These are phyloP conservation scores for Leiothrix lutea DNA, from an alignment of 2,113 vertebrate species.

Conservation along the genomic window DNA sequence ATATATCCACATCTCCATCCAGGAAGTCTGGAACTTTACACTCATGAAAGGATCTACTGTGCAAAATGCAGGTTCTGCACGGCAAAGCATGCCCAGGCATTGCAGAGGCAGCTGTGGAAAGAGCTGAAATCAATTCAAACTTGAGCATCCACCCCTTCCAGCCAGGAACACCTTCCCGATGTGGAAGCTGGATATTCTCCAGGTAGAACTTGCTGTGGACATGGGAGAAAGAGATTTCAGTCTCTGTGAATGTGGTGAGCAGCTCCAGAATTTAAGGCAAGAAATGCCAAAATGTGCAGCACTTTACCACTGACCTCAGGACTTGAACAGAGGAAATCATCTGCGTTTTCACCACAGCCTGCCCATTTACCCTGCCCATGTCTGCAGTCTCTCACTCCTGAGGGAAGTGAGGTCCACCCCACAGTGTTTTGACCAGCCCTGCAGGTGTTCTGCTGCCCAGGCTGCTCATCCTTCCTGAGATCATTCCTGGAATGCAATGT, in stretches of 20 bases:
- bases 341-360: background rate
- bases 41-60: background rate
- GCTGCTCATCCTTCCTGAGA: background rate
- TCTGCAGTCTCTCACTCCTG: accelerated
- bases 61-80: background rate
- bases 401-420: background rate
- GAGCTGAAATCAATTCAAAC: background rate
- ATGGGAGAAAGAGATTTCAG: background rate
- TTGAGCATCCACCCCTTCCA: background rate
- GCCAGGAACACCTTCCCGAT: background rate
- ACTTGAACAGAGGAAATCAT: background rate
- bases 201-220: background rate
- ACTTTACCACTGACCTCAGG: background rate
- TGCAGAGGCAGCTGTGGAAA: background rate
- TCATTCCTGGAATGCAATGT: background rate
- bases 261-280: background rate
- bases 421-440: background rate
- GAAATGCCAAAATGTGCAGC: background rate
- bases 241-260: background rate
- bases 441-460: background rate
- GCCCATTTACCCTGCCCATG: background rate
- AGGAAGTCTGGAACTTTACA: background rate
- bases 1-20: background rate
- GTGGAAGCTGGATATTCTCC: background rate
- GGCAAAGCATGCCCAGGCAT: background rate